Base-by-base conservation (phyloP, 2,113 vertebrate genomes). In the Salvelinus fontinalis region DNA sequence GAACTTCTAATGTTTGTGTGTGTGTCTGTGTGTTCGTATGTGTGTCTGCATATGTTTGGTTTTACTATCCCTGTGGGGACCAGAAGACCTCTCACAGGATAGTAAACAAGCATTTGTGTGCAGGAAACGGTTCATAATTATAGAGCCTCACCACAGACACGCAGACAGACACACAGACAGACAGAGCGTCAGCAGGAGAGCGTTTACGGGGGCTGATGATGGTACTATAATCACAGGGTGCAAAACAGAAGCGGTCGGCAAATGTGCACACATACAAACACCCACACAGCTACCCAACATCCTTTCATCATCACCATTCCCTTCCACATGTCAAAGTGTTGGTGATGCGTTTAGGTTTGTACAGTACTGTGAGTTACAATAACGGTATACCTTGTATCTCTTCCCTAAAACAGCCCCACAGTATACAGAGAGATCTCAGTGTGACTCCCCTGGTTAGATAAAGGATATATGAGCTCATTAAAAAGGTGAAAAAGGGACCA, bases 191-290 rank as follows among this genome's bases (percentile, higher is more conserved):
- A 29, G 60, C 60, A 64, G 67, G 29, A 29, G 75, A 79, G 79
- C 76, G 67, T 85, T 69, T 78, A 66, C 1, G 18, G 44, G 75
- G 29, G 82, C 77, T 84, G 83, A 84, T 86, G 88, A 39, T 39
- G 39, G 71, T 80, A 86, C 81, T 39, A 39, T 90, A 89, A 90
- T 91, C 77, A 85, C 64, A 70, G 85, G 78, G 80, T 83, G 83
- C 87, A 87, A 86, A 85, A 78, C 79, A 85, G 88, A 81, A 84
- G 9, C 5, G 34, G 16, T 39, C 8, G 39, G 1, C 39, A 39
- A 9, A 39, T 22, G 9, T 24, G 22, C 60, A 44, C 67, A 48
- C 67, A 70, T 20, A 70, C 34, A 70, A 31, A 39, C 27, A 34
- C 27, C 11, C 48, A 72, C 70, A 71, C 70, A 71, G 48, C 51